phyloP scores from a whole-genome alignment of 2,797 vertebrate genomes.

The Ficedula albicollis region DNA sequence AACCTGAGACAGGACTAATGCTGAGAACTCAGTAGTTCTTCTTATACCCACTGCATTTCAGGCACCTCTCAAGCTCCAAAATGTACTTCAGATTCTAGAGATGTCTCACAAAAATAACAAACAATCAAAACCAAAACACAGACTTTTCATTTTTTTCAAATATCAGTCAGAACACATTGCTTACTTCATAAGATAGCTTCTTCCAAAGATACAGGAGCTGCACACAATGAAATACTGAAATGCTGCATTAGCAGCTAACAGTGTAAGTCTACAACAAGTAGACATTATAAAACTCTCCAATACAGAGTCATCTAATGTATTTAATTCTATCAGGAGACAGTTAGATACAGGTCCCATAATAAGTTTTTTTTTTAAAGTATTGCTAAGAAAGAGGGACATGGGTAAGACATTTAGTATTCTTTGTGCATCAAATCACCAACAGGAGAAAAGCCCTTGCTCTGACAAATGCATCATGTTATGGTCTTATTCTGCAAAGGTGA shows the following conservation, averaged over 20 bases:
- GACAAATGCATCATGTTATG: not conserved
- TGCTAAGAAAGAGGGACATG: not conserved
- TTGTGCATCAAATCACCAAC: not conserved
- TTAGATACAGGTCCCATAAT: not conserved
- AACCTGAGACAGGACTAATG: constrained; percentile 51
- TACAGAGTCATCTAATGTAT: not conserved
- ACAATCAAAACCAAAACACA: not conserved
- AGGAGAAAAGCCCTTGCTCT: not conserved
- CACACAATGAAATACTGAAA: not conserved
- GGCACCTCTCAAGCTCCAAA: constrained; percentile 34
- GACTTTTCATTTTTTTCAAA: not conserved
- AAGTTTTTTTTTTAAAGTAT: not conserved
- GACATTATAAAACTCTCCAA: not conserved
- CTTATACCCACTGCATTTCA: constrained; percentile 23
- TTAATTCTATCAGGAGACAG: not conserved
- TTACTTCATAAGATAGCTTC: not conserved
- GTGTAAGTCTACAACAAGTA: not conserved
- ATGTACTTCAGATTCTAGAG: constrained; percentile 8
- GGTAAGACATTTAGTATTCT: not conserved
- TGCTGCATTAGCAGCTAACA: not conserved
- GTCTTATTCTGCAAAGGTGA: not conserved
- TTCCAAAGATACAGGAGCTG: not conserved
- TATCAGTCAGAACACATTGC: not conserved
- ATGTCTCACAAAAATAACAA: not conserved
- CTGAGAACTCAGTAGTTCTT: constrained; percentile 56